Evolutionary conservation across 2,113 vertebrate species (phyloP).

Genomic region (Lucifuga dentata): DNA sequence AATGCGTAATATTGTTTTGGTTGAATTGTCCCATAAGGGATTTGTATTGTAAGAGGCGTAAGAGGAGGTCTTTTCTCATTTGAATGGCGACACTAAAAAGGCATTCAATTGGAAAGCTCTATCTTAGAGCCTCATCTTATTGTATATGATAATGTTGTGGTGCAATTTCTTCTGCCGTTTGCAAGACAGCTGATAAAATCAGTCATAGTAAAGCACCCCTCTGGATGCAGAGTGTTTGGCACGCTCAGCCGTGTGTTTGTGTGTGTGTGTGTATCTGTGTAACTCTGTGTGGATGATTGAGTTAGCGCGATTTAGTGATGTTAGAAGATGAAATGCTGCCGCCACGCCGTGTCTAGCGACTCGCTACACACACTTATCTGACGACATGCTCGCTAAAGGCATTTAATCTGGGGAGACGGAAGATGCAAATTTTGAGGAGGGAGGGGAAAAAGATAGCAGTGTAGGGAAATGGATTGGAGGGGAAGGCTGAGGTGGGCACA

Average conservation of each 20-base stretch:
- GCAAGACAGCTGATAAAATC: constrained; percentile 77
- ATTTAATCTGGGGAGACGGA: constrained; percentile 67
- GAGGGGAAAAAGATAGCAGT: constrained; percentile 20
- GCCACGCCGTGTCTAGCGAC: constrained; percentile 54
- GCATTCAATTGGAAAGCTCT: constrained; percentile 67
- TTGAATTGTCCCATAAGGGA: constrained; percentile 61
- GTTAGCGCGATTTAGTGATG: constrained; percentile 74
- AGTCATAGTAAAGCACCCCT: constrained; percentile 70
- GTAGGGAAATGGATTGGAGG: constrained; percentile 19
- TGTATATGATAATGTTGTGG: constrained; percentile 79
- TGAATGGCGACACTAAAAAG: constrained; percentile 71
- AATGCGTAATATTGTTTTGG: constrained; percentile 68
- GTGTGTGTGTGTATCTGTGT: constrained; percentile 30
- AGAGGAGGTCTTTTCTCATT: constrained; percentile 72
- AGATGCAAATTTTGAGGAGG: constrained; percentile 18
- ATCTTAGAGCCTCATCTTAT: constrained; percentile 69
- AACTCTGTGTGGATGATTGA: constrained; percentile 71
- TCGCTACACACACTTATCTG: constrained; percentile 70
- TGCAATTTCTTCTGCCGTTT: constrained; percentile 70
- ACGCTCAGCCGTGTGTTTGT: constrained; percentile 25
- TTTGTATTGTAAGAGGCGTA: constrained; percentile 35
- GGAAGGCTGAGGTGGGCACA: constrained; percentile 28
- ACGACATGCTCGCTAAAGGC: constrained; percentile 61
- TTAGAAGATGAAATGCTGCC: constrained; percentile 74
- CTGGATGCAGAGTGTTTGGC: constrained; percentile 36